Conservation (phyloP, 2,888 invertebrate species). For the Atherix ibis region DNA sequence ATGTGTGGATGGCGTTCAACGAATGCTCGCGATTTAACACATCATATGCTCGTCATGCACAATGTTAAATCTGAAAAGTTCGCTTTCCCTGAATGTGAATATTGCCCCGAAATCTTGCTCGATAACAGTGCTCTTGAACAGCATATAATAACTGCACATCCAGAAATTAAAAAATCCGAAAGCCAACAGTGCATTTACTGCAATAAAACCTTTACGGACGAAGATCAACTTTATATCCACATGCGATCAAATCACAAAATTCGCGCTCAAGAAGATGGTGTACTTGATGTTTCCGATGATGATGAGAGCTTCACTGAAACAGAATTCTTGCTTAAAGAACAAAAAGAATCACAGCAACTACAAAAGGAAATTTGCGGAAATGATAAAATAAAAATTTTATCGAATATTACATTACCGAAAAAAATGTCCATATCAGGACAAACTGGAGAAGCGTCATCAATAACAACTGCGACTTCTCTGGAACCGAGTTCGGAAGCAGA, state of each 20-base stretch:
- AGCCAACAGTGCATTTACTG: constrained; percentile 57
- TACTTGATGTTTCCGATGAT: constrained; percentile 42
- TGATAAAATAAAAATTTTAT: constrained; percentile 37
- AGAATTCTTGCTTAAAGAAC: no score
- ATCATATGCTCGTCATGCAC: constrained; percentile 69
- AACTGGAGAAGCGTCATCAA: constrained; percentile 14
- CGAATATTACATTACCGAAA: constrained; percentile 28
- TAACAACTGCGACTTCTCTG: constrained; percentile 6
- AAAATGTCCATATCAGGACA: constrained; percentile 14
- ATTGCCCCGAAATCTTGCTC: constrained; percentile 61
- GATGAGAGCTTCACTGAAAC: constrained; percentile 20
- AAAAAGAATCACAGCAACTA: constrained; percentile 11
- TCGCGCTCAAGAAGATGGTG: constrained; percentile 47
- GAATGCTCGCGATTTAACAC: constrained; percentile 55
- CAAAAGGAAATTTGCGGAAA: constrained; percentile 21
- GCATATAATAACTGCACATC: constrained; percentile 43
- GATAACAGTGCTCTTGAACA: constrained; percentile 51
- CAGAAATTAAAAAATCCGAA: constrained; percentile 25
- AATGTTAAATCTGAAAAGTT: constrained; percentile 55
- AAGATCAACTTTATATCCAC: constrained; percentile 54
- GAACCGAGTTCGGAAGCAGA: constrained; percentile 38
- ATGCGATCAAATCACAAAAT: constrained; percentile 48
- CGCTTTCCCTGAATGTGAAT: constrained; percentile 62
- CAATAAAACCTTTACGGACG: constrained; percentile 51
- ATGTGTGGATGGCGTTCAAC: constrained; percentile 65